Conservation (phyloP, 2,113 vertebrate species). For the Pycnonotus jocosus region DNA sequence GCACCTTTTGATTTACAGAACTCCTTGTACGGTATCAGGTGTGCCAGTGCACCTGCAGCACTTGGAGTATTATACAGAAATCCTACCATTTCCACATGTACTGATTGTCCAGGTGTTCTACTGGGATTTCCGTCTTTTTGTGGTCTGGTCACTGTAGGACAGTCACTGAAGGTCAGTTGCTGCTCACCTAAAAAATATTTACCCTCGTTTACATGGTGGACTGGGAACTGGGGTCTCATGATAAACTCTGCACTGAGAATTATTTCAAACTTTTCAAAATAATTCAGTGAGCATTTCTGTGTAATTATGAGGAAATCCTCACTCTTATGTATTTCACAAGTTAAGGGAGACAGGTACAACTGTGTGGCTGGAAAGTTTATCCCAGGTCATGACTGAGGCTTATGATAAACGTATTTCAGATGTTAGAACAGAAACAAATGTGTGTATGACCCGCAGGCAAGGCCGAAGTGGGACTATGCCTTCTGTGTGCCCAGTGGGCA, state of each 20-base stretch:
- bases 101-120: neutral
- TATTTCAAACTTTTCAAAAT: neutral
- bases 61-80: neutral
- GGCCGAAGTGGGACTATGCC: neutral
- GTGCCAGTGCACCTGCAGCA: neutral
- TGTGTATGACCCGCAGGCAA: rapidly evolving
- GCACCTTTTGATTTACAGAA: neutral
- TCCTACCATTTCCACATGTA: rapidly evolving
- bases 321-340: neutral
- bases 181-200: neutral
- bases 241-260: neutral
- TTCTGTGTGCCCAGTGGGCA: rapidly evolving
- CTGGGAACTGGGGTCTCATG: neutral
- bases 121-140: neutral
- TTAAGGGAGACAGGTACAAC: neutral
- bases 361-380: neutral
- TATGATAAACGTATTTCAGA: neutral
- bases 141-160: neutral
- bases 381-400: neutral
- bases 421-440: neutral
- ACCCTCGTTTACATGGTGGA: neutral
- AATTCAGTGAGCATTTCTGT: neutral
- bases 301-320: neutral
- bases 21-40: neutral
- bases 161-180: neutral